Base-by-base conservation (phyloP, 2,797 vertebrate species). In the Rhyacichthys aspro region DNA sequence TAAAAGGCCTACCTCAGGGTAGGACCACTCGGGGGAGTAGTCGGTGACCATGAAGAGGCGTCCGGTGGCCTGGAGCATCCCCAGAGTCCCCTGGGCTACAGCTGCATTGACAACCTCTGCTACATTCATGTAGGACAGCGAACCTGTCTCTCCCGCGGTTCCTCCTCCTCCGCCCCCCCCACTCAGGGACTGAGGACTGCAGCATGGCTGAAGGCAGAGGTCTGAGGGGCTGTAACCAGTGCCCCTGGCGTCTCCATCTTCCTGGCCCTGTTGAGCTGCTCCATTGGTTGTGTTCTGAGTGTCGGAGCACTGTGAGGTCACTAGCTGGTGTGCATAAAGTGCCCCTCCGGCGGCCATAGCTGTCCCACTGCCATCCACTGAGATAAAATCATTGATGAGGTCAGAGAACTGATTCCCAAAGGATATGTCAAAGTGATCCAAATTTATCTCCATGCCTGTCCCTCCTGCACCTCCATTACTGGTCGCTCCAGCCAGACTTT, bases 351-450 rank as follows among this genome's bases (percentile, higher is more conserved):
- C 82, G 16, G 92, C 87, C 85, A 98, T 94, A 52, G 94, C 59
- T 12, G 93, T 84, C 65, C 93, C 89, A 53, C 95, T 94, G 59
- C 96, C 94, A 63, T 99, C 98, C 79, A 98, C 97, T 0, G 97
- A 97, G 88, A 99, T 99, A 88, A 99, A 99, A 84, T 99, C 98
- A 1, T 97, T 99, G 74, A 99, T 99, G 87, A 99, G 95, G 92
- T 99, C 98, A 7, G 98, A 99, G 86, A 99, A 99, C 90, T 99
- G 98, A 91, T 98, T 99, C 81, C 96, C 95, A 80, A 99, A 99
- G 81, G 98, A 99, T 90, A 99, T 98, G 86, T 99, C 98, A 44
- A 99, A 99, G 90, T 99, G 98, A 87, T 99, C 98, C 88, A 99
- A 91, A 84, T 95, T 99, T 88, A 99, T 97, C 90, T 98, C 97